phyloP scores from a whole-genome alignment of 2,888 invertebrate genomes.

The Rhamphomyia laevipes region DNA sequence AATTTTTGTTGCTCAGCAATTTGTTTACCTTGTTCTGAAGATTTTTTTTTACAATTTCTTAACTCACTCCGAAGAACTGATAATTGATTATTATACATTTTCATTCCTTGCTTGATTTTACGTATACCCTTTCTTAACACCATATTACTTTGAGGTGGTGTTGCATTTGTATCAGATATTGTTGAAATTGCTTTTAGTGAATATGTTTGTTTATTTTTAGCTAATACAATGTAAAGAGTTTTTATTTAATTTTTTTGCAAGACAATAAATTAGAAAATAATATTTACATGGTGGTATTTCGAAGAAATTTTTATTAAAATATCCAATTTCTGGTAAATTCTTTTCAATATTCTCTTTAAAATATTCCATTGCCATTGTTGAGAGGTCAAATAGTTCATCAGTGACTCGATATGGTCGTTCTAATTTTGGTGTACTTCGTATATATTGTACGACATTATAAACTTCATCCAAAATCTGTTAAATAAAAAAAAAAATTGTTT shows the following conservation, averaged over 20 bases:
- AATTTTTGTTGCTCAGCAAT: constrained; percentile 65
- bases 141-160: constrained; percentile 74
- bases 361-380: constrained; percentile 97
- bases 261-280: not conserved
- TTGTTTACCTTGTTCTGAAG: constrained; percentile 75
- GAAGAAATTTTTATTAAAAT: constrained; percentile 74
- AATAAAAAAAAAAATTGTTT: constrained; percentile 20
- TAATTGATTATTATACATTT: constrained; percentile 72
- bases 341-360: constrained; percentile 91
- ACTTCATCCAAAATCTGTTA: constrained; percentile 86
- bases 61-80: constrained; percentile 67
- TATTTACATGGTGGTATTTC: constrained; percentile 41
- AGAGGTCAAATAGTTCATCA: constrained; percentile 86
- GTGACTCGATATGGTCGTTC: constrained; percentile 85
- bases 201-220: constrained; percentile 19
- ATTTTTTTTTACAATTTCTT: constrained; percentile 67
- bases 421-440: constrained; percentile 69
- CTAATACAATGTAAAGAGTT: constrained; percentile 17
- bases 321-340: constrained; percentile 75
- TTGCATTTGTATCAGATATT: constrained; percentile 40
- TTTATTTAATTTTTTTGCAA: not conserved
- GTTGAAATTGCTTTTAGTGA: constrained; percentile 30
- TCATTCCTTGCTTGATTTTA: constrained; percentile 83
- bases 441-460: constrained; percentile 69
- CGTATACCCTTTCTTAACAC: constrained; percentile 74